Conservation (phyloP, 2,113 vertebrate species). For the Anseranas semipalmata region DNA sequence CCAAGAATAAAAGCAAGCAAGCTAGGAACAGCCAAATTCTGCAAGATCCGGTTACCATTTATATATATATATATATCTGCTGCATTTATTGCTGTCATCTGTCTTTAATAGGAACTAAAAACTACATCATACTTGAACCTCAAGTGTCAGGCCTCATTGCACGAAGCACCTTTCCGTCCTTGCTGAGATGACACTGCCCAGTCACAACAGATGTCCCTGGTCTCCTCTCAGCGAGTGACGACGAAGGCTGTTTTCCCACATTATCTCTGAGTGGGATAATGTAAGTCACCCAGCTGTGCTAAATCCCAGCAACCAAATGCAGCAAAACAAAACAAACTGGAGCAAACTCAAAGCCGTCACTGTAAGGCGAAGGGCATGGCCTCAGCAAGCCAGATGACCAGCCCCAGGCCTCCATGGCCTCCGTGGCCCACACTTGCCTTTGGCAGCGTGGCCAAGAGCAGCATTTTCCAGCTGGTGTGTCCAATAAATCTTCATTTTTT, state of each 20-base stretch:
- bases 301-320: constrained; percentile 36
- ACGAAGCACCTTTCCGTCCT: neutral
- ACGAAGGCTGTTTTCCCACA: neutral
- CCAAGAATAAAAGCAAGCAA: neutral
- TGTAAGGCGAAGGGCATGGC: rapidly evolving
- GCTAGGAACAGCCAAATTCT: neutral
- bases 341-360: neutral
- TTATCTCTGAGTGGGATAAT: constrained; percentile 10
- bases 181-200: neutral
- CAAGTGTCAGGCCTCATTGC: neutral
- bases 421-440: neutral
- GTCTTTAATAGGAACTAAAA: neutral
- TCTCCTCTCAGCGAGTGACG: neutral
- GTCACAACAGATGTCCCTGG: neutral
- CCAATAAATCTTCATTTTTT: neutral
- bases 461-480: neutral
- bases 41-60: neutral
- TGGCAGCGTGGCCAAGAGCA: neutral
- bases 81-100: neutral
- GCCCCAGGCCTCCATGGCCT: neutral
- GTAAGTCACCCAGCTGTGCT: neutral
- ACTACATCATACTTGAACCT: neutral
- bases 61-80: no score
- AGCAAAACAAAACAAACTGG: constrained; percentile 7
- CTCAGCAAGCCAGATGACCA: neutral